A percentile compares a stretch with the other conserved stretches of the same genome.
These are phyloP conservation scores for Menura novaehollandiae DNA, from an alignment of 2,113 vertebrate genomes.

Conservation along the genomic window DNA sequence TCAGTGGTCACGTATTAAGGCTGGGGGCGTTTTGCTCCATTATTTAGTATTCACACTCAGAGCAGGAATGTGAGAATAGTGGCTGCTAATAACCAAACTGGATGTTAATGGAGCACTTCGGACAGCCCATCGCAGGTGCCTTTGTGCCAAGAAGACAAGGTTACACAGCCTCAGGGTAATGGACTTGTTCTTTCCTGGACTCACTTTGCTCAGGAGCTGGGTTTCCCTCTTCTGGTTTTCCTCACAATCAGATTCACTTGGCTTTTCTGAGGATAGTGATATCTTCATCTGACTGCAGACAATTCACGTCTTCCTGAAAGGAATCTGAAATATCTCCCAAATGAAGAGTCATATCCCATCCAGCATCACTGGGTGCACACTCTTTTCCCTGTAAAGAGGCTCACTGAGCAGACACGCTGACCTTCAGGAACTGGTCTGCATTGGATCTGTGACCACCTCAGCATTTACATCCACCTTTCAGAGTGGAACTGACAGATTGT, in stretches of 20 bases:
- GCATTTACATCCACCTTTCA: not conserved
- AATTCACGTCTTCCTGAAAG: not conserved
- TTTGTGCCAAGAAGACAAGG: conserved; percentile 69
- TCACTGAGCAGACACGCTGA: not conserved
- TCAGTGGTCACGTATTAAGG: conserved; percentile 77
- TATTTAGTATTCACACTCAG: conserved; percentile 68
- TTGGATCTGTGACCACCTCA: not conserved
- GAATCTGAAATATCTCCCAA: not conserved
- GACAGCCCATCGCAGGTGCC: conserved; percentile 64
- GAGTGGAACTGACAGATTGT: not conserved
- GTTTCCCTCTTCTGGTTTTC: not conserved
- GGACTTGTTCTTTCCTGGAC: not conserved
- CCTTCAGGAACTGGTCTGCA: not conserved
- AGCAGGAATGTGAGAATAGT: conserved; percentile 64
- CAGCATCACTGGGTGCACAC: not conserved
- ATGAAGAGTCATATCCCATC: not conserved
- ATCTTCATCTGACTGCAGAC: not conserved
- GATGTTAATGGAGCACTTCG: conserved; percentile 68
- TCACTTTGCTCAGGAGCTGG: not conserved
- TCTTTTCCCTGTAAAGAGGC: not conserved
- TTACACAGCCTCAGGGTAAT: conserved; percentile 6
- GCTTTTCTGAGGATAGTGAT: not conserved
- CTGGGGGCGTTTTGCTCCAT: conserved; percentile 60
- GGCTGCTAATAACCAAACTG: conserved; percentile 61
- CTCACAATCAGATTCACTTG: not conserved